phyloP scores from a whole-genome alignment of 2,888 invertebrate species.

The Itoplectis maculator region DNA sequence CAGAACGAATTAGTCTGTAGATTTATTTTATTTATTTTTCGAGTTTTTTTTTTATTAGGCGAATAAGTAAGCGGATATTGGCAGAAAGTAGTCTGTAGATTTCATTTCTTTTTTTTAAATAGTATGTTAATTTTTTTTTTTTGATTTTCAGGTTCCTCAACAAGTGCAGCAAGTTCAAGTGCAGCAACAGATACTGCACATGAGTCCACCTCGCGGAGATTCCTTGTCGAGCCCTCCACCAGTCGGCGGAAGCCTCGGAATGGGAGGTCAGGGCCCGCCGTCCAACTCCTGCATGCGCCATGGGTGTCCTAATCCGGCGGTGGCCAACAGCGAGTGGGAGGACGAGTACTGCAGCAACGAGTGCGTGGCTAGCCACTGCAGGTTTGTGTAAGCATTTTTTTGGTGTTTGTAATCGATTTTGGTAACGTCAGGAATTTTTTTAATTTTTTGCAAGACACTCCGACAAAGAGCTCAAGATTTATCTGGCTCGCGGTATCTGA shows the following conservation, averaged over 20 bases:
- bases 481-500: too few relatives aligned
- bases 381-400: constrained; percentile 85
- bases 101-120: too few relatives aligned
- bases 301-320: constrained; percentile 95
- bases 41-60: background rate
- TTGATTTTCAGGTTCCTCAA: constrained; percentile 76
- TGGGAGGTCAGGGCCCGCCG: constrained; percentile 78
- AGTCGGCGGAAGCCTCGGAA: constrained; percentile 76
- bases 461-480: background rate
- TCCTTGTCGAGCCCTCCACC: constrained; percentile 80
- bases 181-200: constrained; percentile 83
- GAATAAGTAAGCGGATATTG: background rate
- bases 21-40: background rate
- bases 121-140: background rate
- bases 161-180: constrained; percentile 78
- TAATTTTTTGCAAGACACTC: background rate
- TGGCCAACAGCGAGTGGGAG: constrained; percentile 97
- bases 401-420: constrained; percentile 49
- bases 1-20: background rate
- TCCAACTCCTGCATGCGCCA: constrained; percentile 91
- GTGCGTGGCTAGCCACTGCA: constrained; percentile 98
- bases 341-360: constrained; percentile 99
- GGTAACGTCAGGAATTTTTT: background rate
- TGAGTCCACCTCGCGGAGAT: constrained; percentile 80
- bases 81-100: too few relatives aligned